Percentiles rank a stretch among this genome's conserved stretches.
Conservation (phyloP, 2,888 invertebrate genomes). For the Aphidius colemani region DNA sequence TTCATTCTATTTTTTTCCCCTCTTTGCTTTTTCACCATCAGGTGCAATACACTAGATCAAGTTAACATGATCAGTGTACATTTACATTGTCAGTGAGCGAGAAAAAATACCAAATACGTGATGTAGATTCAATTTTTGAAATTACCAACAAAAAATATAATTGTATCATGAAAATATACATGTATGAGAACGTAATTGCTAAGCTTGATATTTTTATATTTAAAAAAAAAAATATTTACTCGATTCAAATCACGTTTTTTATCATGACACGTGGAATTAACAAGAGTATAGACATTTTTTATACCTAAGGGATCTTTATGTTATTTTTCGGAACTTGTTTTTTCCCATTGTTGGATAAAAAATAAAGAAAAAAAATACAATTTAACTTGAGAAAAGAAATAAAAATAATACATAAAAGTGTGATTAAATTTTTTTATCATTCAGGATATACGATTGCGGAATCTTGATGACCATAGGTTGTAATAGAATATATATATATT, state of each 20-base stretch:
- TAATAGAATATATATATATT: neutral
- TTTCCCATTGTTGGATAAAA: too few relatives aligned
- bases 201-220: neutral
- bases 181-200: conserved; percentile 21
- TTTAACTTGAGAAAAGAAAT: neutral
- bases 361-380: neutral
- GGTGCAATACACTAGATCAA: neutral
- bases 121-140: neutral
- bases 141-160: too few relatives aligned
- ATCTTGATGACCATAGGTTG: conserved; percentile 7
- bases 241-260: conserved; percentile 4
- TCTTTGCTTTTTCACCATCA: too few relatives aligned
- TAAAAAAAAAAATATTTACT: neutral
- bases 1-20: too few relatives aligned
- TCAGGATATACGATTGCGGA: conserved; percentile 16
- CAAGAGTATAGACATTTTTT: too few relatives aligned
- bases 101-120: conserved; percentile 1
- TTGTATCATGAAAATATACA: neutral
- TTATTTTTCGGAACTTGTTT: too few relatives aligned
- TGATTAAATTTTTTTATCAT: neutral
- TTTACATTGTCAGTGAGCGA: neutral
- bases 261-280: neutral
- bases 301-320: too few relatives aligned
- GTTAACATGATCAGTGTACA: too few relatives aligned
- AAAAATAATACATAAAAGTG: conserved; percentile 1